Conservation (phyloP, 2,113 vertebrate genomes). For the Rutilus rutilus region DNA sequence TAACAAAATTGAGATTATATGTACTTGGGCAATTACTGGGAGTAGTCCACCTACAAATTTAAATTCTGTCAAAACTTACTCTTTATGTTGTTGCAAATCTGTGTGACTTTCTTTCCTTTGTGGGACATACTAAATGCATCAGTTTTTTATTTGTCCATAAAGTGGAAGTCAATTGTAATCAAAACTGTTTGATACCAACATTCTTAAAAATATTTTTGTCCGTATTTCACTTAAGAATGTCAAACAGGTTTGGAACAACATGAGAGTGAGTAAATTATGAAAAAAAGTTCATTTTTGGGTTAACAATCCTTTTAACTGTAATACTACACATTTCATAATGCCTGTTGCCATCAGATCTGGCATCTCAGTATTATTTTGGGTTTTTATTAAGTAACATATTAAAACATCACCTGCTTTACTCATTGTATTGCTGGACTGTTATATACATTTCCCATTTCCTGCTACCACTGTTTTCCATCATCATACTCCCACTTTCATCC, state of each 20-base stretch:
- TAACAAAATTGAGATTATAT: neutral
- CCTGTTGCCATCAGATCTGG: neutral
- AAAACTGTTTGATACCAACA: neutral
- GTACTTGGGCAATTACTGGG: neutral
- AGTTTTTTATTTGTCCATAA: neutral
- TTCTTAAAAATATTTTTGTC: neutral
- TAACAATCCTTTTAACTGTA: neutral
- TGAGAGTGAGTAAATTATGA: neutral
- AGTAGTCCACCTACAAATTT: neutral
- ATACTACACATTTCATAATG: neutral
- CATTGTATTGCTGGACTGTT: neutral
- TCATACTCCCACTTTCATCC: slow-evolving; percentile 62
- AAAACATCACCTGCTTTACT: neutral
- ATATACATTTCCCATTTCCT: slow-evolving; percentile 17
- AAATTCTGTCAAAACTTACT: too few species aligned
- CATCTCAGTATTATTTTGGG: neutral
- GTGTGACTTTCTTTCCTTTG: neutral
- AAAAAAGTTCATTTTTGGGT: neutral
- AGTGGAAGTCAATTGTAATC: neutral
- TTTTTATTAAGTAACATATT: neutral
- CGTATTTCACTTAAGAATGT: neutral
- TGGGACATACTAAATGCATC: neutral
- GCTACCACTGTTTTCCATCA: slow-evolving; percentile 33
- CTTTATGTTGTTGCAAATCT: neutral
- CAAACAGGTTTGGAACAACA: neutral